These are phyloP conservation scores for Petromus typicus DNA, from an alignment of 2,113 vertebrate genomes.

Conservation along the genomic window DNA sequence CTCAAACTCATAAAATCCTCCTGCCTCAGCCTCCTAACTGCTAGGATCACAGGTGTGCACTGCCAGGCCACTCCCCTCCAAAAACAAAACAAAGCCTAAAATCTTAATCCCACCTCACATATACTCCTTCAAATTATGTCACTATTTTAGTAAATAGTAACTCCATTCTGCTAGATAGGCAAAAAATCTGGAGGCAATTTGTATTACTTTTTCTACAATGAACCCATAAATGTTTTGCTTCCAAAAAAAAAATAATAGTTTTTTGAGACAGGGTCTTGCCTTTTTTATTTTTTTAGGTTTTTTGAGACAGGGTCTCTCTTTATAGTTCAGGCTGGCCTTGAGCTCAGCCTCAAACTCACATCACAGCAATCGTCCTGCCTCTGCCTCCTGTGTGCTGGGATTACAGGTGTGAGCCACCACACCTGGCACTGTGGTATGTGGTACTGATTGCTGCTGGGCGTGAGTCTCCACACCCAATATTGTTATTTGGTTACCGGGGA, in stretches of 20 bases:
- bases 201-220: background rate
- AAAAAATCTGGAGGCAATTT: background rate
- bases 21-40: background rate
- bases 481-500: no score
- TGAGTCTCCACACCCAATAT: no score
- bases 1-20: background rate
- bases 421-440: no score
- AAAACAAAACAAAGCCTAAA: background rate
- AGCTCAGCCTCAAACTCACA: no score
- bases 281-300: background rate
- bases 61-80: background rate
- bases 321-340: no score
- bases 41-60: background rate
- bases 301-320: background rate
- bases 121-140: background rate
- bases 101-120: background rate
- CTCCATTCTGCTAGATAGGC: background rate
- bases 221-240: no score
- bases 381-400: no score
- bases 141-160: background rate
- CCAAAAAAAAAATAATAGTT: no score
- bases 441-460: no score
- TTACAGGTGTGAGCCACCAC: no score
- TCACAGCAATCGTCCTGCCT: no score
- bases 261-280: no score